Conservation (phyloP, 1,140 invertebrate species). For the Steinernema khuongi region DNA sequence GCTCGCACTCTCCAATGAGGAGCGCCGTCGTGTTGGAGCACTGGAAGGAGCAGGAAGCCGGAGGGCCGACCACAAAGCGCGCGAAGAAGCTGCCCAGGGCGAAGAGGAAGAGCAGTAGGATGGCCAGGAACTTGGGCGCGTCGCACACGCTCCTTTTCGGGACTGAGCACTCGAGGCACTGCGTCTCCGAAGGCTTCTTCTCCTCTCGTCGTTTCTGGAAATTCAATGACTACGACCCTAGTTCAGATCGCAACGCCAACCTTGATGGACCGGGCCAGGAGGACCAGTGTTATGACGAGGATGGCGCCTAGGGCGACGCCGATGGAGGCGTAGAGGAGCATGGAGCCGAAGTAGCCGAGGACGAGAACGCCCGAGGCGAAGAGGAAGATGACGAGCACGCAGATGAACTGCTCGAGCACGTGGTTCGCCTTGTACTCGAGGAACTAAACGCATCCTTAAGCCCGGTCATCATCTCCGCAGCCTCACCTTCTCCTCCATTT, state of each 20-base stretch:
- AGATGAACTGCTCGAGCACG: slow-evolving; percentile 29
- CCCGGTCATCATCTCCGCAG: background rate
- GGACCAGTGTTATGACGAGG: slow-evolving; percentile 22
- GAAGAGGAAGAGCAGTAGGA: slow-evolving; percentile 19
- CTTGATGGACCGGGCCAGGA: background rate
- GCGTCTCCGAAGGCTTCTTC: slow-evolving; percentile 1
- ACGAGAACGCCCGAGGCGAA: slow-evolving; percentile 25
- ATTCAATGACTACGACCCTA: background rate
- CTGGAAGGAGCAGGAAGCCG: slow-evolving; percentile 23
- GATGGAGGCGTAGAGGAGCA: slow-evolving; percentile 17
- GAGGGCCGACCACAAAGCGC: background rate
- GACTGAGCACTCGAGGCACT: background rate
- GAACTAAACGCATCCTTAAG: slow-evolving; percentile 28
- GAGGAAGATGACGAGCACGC: slow-evolving; percentile 35
- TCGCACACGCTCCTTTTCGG: background rate
- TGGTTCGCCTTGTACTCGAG: slow-evolving; percentile 33
- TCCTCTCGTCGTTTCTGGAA: background rate
- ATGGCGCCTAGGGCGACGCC: slow-evolving; percentile 17
- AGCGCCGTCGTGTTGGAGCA: slow-evolving; percentile 17
- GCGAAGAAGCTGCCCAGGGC: background rate
- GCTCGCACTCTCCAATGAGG: slow-evolving; percentile 12
- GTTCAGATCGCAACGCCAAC: background rate
- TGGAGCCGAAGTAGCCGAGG: slow-evolving; percentile 25
- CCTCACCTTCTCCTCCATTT: slow-evolving; percentile 36
- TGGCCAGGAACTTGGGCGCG: slow-evolving; percentile 13